phyloP scores from a whole-genome alignment of 2,888 invertebrate genomes.

The Thereva unica region DNA sequence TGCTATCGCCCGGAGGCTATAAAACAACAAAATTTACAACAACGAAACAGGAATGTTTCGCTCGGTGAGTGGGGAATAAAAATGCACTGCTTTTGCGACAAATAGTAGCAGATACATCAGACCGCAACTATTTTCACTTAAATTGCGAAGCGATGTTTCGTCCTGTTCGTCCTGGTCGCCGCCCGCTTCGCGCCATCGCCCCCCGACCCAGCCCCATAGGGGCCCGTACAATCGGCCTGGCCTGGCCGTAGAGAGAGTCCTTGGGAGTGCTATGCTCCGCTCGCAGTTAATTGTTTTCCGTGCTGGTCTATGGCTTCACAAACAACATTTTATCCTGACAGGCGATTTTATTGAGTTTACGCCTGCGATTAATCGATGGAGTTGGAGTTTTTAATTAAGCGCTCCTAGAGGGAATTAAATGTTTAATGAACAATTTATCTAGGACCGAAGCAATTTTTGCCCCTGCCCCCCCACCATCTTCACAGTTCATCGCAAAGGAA shows the following conservation, averaged over 20 bases:
- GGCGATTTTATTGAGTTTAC: slow-evolving; percentile 40
- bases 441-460: slow-evolving; percentile 32
- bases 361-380: slow-evolving; percentile 40
- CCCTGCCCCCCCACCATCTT: too few species aligned
- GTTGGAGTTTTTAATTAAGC: slow-evolving; percentile 38
- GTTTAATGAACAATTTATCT: slow-evolving; percentile 40
- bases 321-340: slow-evolving; percentile 40
- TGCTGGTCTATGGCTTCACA: slow-evolving; percentile 27
- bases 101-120: slow-evolving; percentile 15
- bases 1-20: too few species aligned
- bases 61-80: too few species aligned
- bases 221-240: too few species aligned
- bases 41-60: too few species aligned
- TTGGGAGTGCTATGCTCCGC: slow-evolving; percentile 2
- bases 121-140: slow-evolving; percentile 34
- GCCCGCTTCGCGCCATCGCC: neutral
- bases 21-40: too few species aligned
- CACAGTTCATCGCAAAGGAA: too few species aligned
- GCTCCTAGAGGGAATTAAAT: slow-evolving; percentile 30
- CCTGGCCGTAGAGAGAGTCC: neutral
- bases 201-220: neutral
- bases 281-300: slow-evolving; percentile 26
- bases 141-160: slow-evolving; percentile 23
- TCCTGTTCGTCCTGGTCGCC: neutral
- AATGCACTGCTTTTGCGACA: slow-evolving; percentile 16